A percentile compares a stretch with the other conserved stretches of the same genome.
Conservation (phyloP, 1,140 invertebrate species). For the Mactra quadrangularis region DNA sequence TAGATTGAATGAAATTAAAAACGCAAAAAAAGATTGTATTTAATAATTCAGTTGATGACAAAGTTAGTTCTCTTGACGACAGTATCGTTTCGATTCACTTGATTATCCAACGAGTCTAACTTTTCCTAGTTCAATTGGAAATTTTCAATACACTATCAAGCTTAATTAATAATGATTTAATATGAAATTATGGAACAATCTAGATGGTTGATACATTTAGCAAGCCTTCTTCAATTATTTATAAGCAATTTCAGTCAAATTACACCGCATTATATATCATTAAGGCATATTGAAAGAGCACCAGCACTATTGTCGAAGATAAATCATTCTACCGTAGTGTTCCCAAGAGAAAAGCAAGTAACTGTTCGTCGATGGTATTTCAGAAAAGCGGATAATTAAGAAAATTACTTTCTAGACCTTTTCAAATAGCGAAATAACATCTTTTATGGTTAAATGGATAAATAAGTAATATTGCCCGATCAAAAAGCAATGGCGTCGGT, state of each 20-base stretch:
- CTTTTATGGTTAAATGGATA: constrained; percentile 57
- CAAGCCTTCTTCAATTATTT: constrained; percentile 61
- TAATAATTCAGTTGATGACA: too few relatives aligned
- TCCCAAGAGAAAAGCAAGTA: constrained; percentile 52
- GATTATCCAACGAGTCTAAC: too few relatives aligned
- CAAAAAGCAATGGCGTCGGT: constrained; percentile 15
- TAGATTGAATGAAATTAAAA: too few relatives aligned
- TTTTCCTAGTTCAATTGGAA: too few relatives aligned
- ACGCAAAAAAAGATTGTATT: too few relatives aligned
- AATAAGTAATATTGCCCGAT: constrained; percentile 39
- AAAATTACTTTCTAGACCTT: constrained; percentile 57
- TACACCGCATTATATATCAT: constrained; percentile 54
- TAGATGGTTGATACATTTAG: constrained; percentile 58
- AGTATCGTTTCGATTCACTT: too few relatives aligned
- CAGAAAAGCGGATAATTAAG: constrained; percentile 54
- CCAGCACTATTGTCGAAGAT: constrained; percentile 24
- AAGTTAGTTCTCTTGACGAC: too few relatives aligned
- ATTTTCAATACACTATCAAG: not conserved
- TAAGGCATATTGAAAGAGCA: constrained; percentile 59
- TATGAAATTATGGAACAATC: constrained; percentile 57
- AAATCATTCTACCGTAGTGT: constrained; percentile 32
- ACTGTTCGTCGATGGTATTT: constrained; percentile 46
- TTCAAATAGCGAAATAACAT: constrained; percentile 37
- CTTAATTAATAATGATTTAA: constrained; percentile 61
- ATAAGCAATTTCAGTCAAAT: constrained; percentile 63